phyloP scores from a whole-genome alignment of 2,797 vertebrate species.

The Eospalax fontanierii region DNA sequence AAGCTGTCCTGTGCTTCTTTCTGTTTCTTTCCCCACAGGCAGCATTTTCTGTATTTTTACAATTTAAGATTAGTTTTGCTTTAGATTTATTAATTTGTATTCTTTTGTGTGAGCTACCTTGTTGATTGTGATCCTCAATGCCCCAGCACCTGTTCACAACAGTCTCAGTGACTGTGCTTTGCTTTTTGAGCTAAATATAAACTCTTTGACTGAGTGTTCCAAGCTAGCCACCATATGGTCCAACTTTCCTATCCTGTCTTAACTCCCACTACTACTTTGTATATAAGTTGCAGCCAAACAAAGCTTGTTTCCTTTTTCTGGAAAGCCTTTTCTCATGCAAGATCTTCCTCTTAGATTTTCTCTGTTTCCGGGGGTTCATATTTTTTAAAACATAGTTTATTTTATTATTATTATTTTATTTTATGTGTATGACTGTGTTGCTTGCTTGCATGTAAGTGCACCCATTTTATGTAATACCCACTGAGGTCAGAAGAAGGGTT shows the following conservation, averaged over 20 bases:
- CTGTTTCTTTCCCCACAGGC: not conserved
- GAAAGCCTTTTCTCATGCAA: constrained; percentile 6
- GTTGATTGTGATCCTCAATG: not conserved
- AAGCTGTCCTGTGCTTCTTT: not conserved
- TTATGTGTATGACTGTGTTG: too few relatives aligned
- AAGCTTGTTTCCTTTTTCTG: constrained; percentile 29
- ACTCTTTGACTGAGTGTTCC: constrained; percentile 21
- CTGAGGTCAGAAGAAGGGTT: too few relatives aligned
- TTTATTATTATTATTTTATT: too few relatives aligned
- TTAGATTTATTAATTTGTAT: constrained; percentile 24
- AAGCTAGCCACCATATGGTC: constrained; percentile 37
- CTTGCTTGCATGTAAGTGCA: too few relatives aligned
- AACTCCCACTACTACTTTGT: not conserved
- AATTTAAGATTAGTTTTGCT: constrained; percentile 47
- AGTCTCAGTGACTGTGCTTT: constrained; percentile 3
- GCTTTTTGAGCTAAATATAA: constrained; percentile 60
- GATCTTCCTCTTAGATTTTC: not conserved
- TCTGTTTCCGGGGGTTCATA: constrained; percentile 17
- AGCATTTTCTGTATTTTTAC: constrained; percentile 46
- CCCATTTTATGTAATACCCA: too few relatives aligned
- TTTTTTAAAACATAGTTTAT: not conserved
- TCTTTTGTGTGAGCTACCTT: constrained; percentile 18
- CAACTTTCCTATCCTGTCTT: not conserved
- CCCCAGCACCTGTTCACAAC: constrained; percentile 33
- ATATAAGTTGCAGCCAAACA: not conserved